Evolutionary conservation across 2,888 invertebrate genomes (phyloP), one percentile per base, ranked within the genome.

Genomic region (Neoascia interrupta): DNA sequence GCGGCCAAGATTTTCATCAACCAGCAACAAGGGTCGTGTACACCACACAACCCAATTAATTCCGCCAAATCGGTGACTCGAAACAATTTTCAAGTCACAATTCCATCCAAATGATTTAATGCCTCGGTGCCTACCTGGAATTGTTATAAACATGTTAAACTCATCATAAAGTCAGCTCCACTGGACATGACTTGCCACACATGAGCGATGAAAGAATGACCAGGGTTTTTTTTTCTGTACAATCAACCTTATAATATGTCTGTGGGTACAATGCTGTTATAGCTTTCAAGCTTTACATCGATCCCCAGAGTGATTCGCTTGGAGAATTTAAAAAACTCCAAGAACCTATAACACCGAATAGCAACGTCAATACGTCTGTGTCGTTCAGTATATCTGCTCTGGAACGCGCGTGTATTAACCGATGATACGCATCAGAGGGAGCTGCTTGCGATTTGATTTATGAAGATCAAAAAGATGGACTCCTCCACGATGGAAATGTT

Each of bases 61-160:
- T n/a, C n/a, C n/a, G n/a, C n/a, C n/a, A n/a, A 66, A 61, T 66
- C 60, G 61, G 13, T 49, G 54, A 66, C 26, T 47, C 23, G 34
- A 54, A 72, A 54, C 36, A 51, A 41, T 56, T 54, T 53, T 19
- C 60, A 31, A 68, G 13, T 31, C 31, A n/a, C 26, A 54, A 60
- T 79, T 54, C 41, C 60, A 61, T 41, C 19, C 23, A 64, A 73
- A 61, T 79, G 79, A 79, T 79, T 79, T 79, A 79, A 73, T 79
- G 66, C 72, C 72, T 28, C 37, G 53, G 15, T 66, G 73, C 28
- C 66, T 73, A 66, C 56, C 66, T 79, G 61, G 43, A 79, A 79
- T 79, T 73, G 66, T 73, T 79, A 79, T 79, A 61, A 79, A 79
- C 79, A 73, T 72, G 79, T 74, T 80, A 69, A 74, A 80, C 74